These are phyloP conservation scores for Pseudonaja textilis DNA, from an alignment of 2,113 vertebrate genomes.

Conservation along the genomic window DNA sequence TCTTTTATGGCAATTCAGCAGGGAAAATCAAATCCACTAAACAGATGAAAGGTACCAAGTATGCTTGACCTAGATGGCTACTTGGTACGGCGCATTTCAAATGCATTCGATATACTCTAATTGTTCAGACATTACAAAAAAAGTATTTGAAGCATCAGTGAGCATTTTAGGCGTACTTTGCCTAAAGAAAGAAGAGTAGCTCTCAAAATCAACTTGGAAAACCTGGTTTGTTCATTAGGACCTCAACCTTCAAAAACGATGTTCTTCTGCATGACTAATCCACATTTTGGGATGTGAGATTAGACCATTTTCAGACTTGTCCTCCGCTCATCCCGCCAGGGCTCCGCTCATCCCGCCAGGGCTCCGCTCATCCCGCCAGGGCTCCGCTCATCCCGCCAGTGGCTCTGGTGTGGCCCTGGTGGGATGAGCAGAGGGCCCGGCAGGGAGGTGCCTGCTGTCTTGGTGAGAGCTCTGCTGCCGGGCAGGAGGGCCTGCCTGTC, in stretches of 20 bases:
- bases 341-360: too few species aligned
- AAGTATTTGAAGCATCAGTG: not conserved
- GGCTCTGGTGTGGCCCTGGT: too few species aligned
- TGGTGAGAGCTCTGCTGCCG: too few species aligned
- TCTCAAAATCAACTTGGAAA: not conserved
- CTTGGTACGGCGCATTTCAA: constrained; percentile 30
- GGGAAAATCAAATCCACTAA: constrained; percentile 21
- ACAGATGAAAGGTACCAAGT: constrained; percentile 39
- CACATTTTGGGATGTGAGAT: not conserved
- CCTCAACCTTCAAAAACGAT: not conserved
- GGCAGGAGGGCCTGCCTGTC: too few species aligned
- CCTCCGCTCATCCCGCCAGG: too few species aligned
- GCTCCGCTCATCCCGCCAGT: too few species aligned
- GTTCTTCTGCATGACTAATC: not conserved
- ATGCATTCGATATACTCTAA: constrained; percentile 42
- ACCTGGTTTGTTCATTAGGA: not conserved
- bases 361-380: too few species aligned
- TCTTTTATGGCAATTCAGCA: constrained; percentile 35
- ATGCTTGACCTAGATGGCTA: constrained; percentile 43
- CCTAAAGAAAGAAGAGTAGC: not conserved
- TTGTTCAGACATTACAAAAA: constrained; percentile 33
- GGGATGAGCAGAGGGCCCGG: too few species aligned
- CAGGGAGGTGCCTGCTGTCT: too few species aligned
- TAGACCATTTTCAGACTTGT: not conserved
- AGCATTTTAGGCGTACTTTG: not conserved